Base-by-base conservation (phyloP, 2,888 invertebrate species). In the Heliconius hortense region DNA sequence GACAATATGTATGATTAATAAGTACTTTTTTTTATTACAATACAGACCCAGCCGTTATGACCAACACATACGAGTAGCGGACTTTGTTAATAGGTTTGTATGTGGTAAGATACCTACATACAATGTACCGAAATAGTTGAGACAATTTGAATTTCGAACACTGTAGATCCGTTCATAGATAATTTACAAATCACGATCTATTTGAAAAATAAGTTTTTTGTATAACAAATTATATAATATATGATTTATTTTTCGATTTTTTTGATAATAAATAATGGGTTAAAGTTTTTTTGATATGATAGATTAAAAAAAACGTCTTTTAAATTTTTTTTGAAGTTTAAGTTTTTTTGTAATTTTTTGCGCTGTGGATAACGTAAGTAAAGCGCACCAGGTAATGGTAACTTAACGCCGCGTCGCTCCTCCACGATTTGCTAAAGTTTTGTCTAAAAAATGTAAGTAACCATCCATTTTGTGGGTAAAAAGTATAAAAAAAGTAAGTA, bases 21-120 rank as follows among this genome's bases (percentile, higher is more conserved):
- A 88, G 86, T 85, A 84, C 84, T 89, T 93, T 90, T 92, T 90
- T 90, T 88, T 89, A 87, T 91, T 88, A 85, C 85, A 87, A 87
- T 89, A 90, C 91, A 91, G 91, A 91, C 87, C 86, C 88, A 84
- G 93, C 92, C 90, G 89, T 88, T 84, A 87, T 86, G 89, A 88
- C 88, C 83, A 84, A 82, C 86, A 80, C 81, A 85, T 84, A 85
- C 87, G 84, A 84, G 82, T 81, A 84, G 86, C 87, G 84, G 84
- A 86, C 81, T 82, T 78, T 77, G 81, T 82, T 79, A 80, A 90
- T 93, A 93, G 93, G 93, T 94, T 93, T 93, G 93, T 94, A 94
- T 94, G 93, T 94, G 93, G 93, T 94, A 93, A 93, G 93, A 92
- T 84, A 85, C 93, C 93, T 92, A 90, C 93, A 93, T 93, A 93